These are phyloP conservation scores for Cryptocheilus praepositus DNA, from an alignment of 2,888 invertebrate genomes.

Conservation along the genomic window DNA sequence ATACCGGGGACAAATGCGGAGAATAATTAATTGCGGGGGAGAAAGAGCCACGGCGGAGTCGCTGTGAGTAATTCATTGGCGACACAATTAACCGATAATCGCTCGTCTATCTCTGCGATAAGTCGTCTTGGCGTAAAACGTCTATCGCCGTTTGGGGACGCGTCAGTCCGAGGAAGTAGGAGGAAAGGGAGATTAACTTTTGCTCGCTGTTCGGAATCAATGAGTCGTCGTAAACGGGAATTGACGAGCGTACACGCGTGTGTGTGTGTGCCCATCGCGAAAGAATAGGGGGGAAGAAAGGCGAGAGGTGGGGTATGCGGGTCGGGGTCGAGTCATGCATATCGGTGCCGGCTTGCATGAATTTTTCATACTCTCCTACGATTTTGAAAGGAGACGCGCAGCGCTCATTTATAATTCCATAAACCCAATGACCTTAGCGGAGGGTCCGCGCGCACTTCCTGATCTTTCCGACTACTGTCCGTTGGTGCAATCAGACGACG, in stretches of 20 bases:
- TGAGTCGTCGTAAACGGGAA: slow-evolving; percentile 28
- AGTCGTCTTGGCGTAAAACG: not conserved
- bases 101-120: not conserved
- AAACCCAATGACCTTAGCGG: slow-evolving; percentile 41
- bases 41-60: not conserved
- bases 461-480: slow-evolving; percentile 19
- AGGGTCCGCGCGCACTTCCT: slow-evolving; percentile 17
- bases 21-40: not conserved
- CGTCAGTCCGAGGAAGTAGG: not conserved
- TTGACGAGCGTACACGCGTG: slow-evolving; percentile 33
- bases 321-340: slow-evolving; percentile 68
- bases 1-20: not conserved
- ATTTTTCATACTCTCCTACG: slow-evolving; percentile 62
- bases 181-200: not conserved
- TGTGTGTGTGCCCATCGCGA: slow-evolving; percentile 35
- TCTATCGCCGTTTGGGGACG: slow-evolving; percentile 5
- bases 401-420: slow-evolving; percentile 41
- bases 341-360: slow-evolving; percentile 64
- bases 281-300: slow-evolving; percentile 36
- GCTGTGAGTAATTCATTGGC: too few relatives aligned
- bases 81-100: not conserved
- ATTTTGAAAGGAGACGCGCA: slow-evolving; percentile 46
- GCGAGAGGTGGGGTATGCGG: slow-evolving; percentile 58
- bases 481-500: not conserved
- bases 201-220: slow-evolving; percentile 30